Base-by-base conservation (phyloP, 2,797 vertebrate species). In the Oreochromis grahami region DNA sequence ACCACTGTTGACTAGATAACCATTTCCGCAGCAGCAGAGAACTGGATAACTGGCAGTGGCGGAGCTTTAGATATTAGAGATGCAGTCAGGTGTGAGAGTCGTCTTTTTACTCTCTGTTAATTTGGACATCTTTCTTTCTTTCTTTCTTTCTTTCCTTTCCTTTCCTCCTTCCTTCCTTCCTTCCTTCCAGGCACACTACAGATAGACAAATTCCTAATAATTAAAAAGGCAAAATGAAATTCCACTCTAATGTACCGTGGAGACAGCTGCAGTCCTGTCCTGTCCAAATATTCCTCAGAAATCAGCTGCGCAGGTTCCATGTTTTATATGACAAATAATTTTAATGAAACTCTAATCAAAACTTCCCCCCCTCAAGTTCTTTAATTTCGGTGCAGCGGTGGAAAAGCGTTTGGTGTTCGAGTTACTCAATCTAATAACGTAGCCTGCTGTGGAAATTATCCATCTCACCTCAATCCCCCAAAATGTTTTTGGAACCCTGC, bases 311-410 rank as follows among this genome's bases (percentile, higher is more conserved):
- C 80, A 24, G 72, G 19, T 79, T 80, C 36, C 80, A 58, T 80
- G 52, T 84, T 90, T 87, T 77, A 24, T 65, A 79, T 82, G 74
- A 74, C 68, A 82, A 76, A 10, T 52, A 1, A 78, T 85, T 90
- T 78, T 34, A 85, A 84, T 85, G 76, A 89, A 87, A 88, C 87
- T 89, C 5, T 86, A 81, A 89, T 87, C 70, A 88, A 78, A 81
- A 55, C 76, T 45, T 56, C 11, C 2, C 53, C 77, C 84, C 88
- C 77, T 80, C 60, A 0, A 86, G 79, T 90, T 84, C 56, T 86
- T 83, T 81, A 8, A 79, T 78, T 85, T 51, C 2, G 1, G 14
- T 15, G 6, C 68, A 79, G 78, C 19, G 14, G 65, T 32, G 36
- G 7, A 5, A 63, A 45, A 48, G 2, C 3, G 34, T 81, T 58